Evolutionary conservation across 2,797 vertebrate genomes (phyloP), one percentile per base, ranked within the genome.

Genomic region (Carcharodon carcharias): DNA sequence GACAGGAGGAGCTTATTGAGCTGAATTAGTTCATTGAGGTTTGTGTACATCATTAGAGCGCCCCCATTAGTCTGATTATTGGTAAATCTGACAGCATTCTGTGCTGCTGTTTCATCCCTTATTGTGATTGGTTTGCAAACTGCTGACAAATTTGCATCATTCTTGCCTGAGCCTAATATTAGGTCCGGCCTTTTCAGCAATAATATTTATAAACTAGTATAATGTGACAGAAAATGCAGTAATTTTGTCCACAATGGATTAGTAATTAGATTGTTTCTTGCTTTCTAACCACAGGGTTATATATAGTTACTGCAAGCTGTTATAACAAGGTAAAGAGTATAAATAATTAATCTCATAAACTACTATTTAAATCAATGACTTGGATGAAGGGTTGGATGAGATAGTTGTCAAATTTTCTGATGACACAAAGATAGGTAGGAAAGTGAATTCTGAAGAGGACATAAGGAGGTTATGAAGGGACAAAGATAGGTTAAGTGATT

Each of bases 181-280:
- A 93, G n/a, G 35, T 16, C 0, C 35, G 21, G 21, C 8, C 0
- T 63, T 93, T 65, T 65, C 58, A 93, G 21, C 18, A 21, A n/a
- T 65, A 63, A 63, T 7, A 65, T 65, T 65, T 93, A 14, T 4
- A 93, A 93, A 93, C 23, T 26, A 93, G 63, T 61, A 93, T 40
- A 63, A 65, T 16, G 2, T 40, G 58, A 93, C 61, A 93, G 18
- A 65, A 65, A 40, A 61, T 61, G 31, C 14, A 35, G 14, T 16
- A 23, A 16, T 89, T 89, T 89, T 58, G 54, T 89, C 87, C 23
- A 31, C 26, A 89, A 58, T 89, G 87, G 23, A 58, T 91, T 91
- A 91, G 63, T 93, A 93, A 93, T 93, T 93, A 18, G 91, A n/a
- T 65, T n/a, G 16, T 93, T 65, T 93, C 91, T 65, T n/a, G 61